Conservation (phyloP, 2,113 vertebrate species). For the Antechinus stuartii region DNA sequence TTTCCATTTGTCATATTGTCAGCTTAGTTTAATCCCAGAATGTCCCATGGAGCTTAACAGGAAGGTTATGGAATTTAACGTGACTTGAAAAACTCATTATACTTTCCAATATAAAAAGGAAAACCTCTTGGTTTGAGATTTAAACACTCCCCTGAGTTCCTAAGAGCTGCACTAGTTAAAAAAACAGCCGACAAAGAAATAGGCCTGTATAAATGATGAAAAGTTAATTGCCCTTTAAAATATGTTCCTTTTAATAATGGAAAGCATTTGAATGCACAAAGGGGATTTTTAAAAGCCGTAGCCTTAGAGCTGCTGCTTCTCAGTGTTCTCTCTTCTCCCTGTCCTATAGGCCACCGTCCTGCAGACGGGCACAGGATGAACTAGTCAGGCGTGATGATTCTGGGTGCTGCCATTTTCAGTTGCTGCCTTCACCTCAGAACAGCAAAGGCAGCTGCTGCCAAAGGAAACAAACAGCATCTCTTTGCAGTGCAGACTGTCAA, state of each 20-base stretch:
- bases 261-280: constrained; percentile 16
- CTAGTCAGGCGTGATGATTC: constrained; percentile 47
- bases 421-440: constrained; percentile 55
- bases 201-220: constrained; percentile 40
- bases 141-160: constrained; percentile 11
- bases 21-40: constrained; percentile 28
- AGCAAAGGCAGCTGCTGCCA: constrained; percentile 52
- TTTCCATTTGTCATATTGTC: constrained; percentile 10
- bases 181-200: constrained; percentile 41
- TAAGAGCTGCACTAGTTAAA: constrained; percentile 4
- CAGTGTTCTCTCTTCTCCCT: constrained; percentile 18
- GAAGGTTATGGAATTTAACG: constrained; percentile 31
- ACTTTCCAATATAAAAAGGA: constrained; percentile 38
- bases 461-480: constrained; percentile 74
- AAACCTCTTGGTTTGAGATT: constrained; percentile 51
- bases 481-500: constrained; percentile 71
- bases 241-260: constrained; percentile 49
- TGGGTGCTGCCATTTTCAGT: constrained; percentile 49
- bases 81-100: constrained; percentile 26
- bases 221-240: constrained; percentile 57
- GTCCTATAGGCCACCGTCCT: constrained; percentile 26
- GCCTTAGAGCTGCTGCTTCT: constrained; percentile 34
- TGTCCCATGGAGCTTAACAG: constrained; percentile 41
- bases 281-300: constrained; percentile 43
- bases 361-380: constrained; percentile 11